Base-by-base conservation (phyloP, 2,113 vertebrate genomes). In the Bos javanicus region DNA sequence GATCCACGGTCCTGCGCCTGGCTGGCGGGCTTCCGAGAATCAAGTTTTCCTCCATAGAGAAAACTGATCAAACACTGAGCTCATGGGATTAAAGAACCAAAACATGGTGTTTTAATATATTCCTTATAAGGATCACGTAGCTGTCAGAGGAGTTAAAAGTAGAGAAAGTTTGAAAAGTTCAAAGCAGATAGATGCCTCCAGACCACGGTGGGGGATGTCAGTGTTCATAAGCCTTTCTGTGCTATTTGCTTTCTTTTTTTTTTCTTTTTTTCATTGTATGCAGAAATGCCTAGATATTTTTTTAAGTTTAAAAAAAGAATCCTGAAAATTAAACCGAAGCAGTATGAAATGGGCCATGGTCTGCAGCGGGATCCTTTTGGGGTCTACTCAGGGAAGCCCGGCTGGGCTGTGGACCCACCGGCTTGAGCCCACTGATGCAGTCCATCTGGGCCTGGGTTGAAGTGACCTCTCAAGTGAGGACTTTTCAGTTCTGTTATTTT, bases 251-350 rank as follows among this genome's bases (percentile, higher is more conserved):
- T 50, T 94, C 10, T 6, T 92, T 81, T 93, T 91, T 88, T 62
- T 15, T 1, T 6, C 88, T 81, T 93, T 91, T 88, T 62, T 15
- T 1, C 59, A 95, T 91, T 87, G 86, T 46, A 54, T 62, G 56
- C 52, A 46, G 54, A 82, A 88, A 86, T 57, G 50, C 88, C 96
- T 80, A 59, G n/a, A 50, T 67, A 80, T 85, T 60, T 74, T 60
- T 76, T 54, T 43, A 94, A 85, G 43, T 19, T 25, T 71, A 28
- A 19, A n/a, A 74, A 81, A 74, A 86, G 16, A 67, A 78, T 80
- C 48, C 39, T 25, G 60, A 87, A 97, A 95, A 91, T 93, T 80
- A 71, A 96, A 94, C 78, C 2, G 60, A 89, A 97, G 60, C 67
- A 6, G 7, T 30, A 39, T 78, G 46, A 46, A 52, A 25, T 2